phyloP scores from a whole-genome alignment of 2,888 invertebrate genomes.

The Odontocolon sp. region DNA sequence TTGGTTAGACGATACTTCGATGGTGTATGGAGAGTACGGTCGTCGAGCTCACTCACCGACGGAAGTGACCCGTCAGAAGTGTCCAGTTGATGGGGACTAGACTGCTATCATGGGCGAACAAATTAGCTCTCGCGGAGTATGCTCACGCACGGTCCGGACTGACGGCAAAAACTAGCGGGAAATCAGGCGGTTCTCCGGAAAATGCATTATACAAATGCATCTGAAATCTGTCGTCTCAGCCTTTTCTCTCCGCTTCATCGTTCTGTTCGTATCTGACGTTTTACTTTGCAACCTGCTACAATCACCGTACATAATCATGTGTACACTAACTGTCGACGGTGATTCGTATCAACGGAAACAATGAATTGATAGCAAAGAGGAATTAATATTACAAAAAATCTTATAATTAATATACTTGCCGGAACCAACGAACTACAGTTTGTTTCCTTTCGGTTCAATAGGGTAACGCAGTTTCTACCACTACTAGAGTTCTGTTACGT shows the following conservation, averaged over 20 bases:
- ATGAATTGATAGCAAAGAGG: too few species aligned
- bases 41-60: conserved; percentile 24
- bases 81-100: conserved; percentile 40
- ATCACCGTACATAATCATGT: background rate
- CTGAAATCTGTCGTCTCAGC: background rate
- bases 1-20: conserved; percentile 32
- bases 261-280: background rate
- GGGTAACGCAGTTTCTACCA: too few species aligned
- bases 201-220: conserved; percentile 51
- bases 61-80: conserved; percentile 56
- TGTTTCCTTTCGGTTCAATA: too few species aligned
- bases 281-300: background rate
- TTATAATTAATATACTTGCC: too few species aligned
- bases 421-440: too few species aligned
- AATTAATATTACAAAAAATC: too few species aligned
- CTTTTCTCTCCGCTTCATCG: background rate
- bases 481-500: background rate
- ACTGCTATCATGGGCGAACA: background rate
- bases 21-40: conserved; percentile 7
- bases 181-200: conserved; percentile 56
- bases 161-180: conserved; percentile 61
- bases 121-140: conserved; percentile 15
- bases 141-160: conserved; percentile 17
- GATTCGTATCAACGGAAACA: conserved; percentile 16
- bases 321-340: conserved; percentile 3